These are phyloP conservation scores for Pangasius krempfi DNA, from an alignment of 2,797 vertebrate species.

Conservation along the genomic window DNA sequence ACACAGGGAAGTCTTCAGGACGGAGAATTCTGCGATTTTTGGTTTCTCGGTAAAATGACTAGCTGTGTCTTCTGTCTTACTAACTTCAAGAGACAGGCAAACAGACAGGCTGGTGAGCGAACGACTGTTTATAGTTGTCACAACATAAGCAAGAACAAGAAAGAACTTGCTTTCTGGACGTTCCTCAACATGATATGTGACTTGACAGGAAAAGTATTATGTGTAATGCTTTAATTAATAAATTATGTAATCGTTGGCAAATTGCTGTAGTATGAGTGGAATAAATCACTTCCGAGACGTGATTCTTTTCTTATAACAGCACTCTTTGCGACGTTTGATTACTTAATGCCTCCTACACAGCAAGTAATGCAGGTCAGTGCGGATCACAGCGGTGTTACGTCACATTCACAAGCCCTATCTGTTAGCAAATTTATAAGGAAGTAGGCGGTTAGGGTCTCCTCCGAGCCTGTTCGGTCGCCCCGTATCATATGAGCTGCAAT, in stretches of 20 bases:
- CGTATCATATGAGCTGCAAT: neutral
- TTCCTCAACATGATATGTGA: neutral
- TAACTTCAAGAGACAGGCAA: neutral
- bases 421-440: neutral
- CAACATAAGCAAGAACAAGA: neutral
- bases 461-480: neutral
- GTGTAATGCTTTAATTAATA: neutral
- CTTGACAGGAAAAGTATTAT: neutral
- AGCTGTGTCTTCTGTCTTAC: neutral
- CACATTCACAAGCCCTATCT: neutral
- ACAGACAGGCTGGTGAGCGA: neutral
- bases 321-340: neutral
- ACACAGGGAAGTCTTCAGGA: neutral
- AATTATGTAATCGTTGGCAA: neutral
- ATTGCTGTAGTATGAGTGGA: neutral
- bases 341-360: neutral
- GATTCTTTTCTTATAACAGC: neutral
- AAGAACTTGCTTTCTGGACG: neutral
- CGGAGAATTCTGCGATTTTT: no score
- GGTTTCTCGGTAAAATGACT: neutral
- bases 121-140: neutral
- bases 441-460: neutral
- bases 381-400: neutral
- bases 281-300: neutral
- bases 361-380: neutral